Conservation (phyloP, 2,113 vertebrate genomes). For the Tringa solitaria region DNA sequence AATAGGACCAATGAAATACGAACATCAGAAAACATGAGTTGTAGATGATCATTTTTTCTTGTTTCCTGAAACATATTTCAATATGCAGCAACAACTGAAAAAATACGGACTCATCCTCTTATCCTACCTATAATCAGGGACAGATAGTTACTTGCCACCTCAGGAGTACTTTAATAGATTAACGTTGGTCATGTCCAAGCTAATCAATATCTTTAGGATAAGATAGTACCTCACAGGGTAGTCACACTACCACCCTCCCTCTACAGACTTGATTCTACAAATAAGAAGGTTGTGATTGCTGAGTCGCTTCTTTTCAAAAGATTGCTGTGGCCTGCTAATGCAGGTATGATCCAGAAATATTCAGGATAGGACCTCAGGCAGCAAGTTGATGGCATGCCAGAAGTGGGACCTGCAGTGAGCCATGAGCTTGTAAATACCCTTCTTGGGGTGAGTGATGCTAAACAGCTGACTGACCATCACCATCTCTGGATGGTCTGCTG, state of each 20-base stretch:
- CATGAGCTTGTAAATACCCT: background rate
- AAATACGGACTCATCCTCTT: rapidly evolving
- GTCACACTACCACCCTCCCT: background rate
- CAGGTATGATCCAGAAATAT: background rate
- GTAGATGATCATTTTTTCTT: background rate
- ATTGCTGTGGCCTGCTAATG: background rate
- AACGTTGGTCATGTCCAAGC: background rate
- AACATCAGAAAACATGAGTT: background rate
- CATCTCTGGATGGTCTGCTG: background rate
- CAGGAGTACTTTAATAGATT: background rate
- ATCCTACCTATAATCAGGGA: background rate
- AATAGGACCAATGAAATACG: background rate
- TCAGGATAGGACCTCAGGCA: background rate
- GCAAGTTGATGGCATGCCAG: background rate
- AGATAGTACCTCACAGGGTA: background rate
- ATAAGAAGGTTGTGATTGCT: background rate
- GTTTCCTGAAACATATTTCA: background rate
- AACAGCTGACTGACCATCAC: background rate
- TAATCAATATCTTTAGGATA: background rate
- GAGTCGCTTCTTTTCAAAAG: background rate
- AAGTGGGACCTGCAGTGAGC: background rate
- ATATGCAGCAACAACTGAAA: background rate
- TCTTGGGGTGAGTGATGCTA: background rate
- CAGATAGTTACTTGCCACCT: background rate
- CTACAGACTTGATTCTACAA: background rate